These are phyloP conservation scores for Polia nebulosa DNA, from an alignment of 2,888 invertebrate species.

Conservation along the genomic window DNA sequence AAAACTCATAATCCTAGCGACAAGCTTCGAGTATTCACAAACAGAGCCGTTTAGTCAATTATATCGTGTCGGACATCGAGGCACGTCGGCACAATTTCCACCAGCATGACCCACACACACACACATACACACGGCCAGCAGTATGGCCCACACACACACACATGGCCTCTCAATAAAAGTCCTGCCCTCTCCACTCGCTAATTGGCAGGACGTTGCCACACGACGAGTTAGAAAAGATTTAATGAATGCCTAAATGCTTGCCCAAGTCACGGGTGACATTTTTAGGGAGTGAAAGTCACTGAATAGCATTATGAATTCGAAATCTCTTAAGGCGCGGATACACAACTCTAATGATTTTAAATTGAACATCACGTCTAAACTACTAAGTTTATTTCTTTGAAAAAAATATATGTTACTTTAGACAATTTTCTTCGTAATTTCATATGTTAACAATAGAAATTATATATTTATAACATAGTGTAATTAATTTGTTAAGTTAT, in stretches of 20 bases:
- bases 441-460: too few relatives aligned
- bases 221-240: constrained; percentile 37
- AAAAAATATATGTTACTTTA: too few relatives aligned
- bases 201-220: constrained; percentile 47
- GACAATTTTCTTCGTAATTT: too few relatives aligned
- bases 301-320: constrained; percentile 2
- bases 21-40: constrained; percentile 11
- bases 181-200: constrained; percentile 29
- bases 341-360: too few relatives aligned
- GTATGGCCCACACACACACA: constrained; percentile 18
- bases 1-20: constrained; percentile 23
- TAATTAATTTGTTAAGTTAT: too few relatives aligned
- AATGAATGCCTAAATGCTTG: constrained; percentile 31
- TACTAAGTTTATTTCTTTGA: too few relatives aligned
- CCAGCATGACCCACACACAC: constrained; percentile 9
- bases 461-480: too few relatives aligned
- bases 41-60: constrained; percentile 35
- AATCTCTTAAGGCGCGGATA: too few relatives aligned
- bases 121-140: constrained; percentile 14
- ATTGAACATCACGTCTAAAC: too few relatives aligned
- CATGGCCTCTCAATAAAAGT: constrained; percentile 43
- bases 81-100: constrained; percentile 44
- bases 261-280: background rate
- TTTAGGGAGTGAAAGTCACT: background rate
- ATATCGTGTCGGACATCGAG: constrained; percentile 17